Evolutionary conservation across 2,797 vertebrate genomes (phyloP), one percentile per base, ranked within the genome.

Genomic region (Otolemur crassicaudatus): DNA sequence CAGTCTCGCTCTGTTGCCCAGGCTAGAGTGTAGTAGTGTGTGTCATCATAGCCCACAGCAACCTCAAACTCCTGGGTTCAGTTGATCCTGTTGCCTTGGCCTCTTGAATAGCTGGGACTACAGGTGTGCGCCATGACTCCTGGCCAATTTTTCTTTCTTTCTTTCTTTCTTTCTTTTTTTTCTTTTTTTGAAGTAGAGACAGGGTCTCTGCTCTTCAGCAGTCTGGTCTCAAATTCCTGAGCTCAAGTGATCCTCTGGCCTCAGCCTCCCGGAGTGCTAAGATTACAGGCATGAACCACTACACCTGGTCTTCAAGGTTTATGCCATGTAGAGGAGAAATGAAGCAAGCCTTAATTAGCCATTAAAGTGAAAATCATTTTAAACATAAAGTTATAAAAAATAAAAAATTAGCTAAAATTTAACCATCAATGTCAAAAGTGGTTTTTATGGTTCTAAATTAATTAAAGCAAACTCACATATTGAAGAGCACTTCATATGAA

Each of bases 381-480:
- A 76, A 80, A 83, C 31, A 67, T 19, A 75, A 79, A 63, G 16
- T 95, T 85, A 92, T 4, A n/a, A 69, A 43, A 49, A 81, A 61
- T 73, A 87, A 94, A 88, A 77, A 87, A 34, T 73, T 80, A 94
- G 58, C 13, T n/a, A 29, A 76, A 96, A 75, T 65, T 40, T 70
- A 53, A 5, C 3, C 56, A 17, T 87, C 61, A 85, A 8, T 23
- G 60, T 92, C 22, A 92, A 87, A 70, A 34, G 2, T 60, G 70
- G 31, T 91, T 91, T 83, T 92, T 31, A 89, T 31, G 29, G 6
- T 53, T 20, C 4, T 91, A 25, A 4, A 9, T 70, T 95, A 43
- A 63, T 58, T 27, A 65, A 95, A 95, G 8, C 76, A 96, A 94
- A 34, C 31, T 94, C 58, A 88, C 49, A n/a, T 93, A 96, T 86